Base-by-base conservation (phyloP, 1,140 invertebrate genomes). In the Bombyx mori region DNA sequence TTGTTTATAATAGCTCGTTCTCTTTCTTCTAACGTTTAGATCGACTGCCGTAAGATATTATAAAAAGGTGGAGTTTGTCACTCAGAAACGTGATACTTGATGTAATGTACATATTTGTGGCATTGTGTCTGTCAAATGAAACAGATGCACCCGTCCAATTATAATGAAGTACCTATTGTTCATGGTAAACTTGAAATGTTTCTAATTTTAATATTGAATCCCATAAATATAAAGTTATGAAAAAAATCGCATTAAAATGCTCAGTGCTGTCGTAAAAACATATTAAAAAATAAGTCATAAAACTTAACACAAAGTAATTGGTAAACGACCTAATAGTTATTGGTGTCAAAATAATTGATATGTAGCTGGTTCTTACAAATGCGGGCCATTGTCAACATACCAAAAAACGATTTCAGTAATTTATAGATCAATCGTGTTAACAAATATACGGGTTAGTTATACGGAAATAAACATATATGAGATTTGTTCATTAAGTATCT, bases 261-360 rank as follows among this genome's bases (percentile, higher is more conserved):
- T 2, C 26, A 5, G 4, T 5, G 26, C 26, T 35, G 26, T 35
- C 26, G 26, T 35, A 3, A 35, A 35, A 35, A 35, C 26, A 35
- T 35, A 35, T 35, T 35, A 53, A 44, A 8, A 55, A 73, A 55
- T 75, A 69, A 82, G 77, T 72, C 70, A 77, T 79, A 73, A 81
- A 77, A 75, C 55, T 74, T 74, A 76, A 79, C 69, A 70, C 59
- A 61, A 59, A 62, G 65, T 75, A 81, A 76, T 75, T 75, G 70
- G 68, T 75, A 74, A 81, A 69, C 66, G 79, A 68, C 73, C 71
- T 64, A 66, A 71, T 51, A 71, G 62, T 65, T 71, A 68, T 62
- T 71, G 69, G 60, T 77, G 82, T 86, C 80, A 80, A 68, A 75
- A 69, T 79, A 86, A 82, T 81, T 83, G 80, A 83, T 81, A 82